Percentiles rank a stretch among this genome's conserved stretches.
phyloP scores from a whole-genome alignment of 2,888 invertebrate genomes.

The Drosophila borealis region DNA sequence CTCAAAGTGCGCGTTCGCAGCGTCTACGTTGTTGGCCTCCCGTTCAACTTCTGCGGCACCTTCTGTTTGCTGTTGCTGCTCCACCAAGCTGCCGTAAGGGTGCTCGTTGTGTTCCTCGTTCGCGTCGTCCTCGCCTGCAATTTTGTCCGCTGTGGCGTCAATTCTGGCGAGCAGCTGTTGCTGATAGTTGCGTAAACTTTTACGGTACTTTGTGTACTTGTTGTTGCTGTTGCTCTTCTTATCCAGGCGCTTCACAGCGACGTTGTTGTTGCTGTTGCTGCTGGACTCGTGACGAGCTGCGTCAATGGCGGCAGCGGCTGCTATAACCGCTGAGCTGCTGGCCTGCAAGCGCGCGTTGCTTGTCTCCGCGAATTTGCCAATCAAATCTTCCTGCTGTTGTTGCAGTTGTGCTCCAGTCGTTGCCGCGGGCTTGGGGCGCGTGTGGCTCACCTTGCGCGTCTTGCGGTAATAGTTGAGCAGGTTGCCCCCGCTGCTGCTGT shows the following conservation, averaged over 20 bases:
- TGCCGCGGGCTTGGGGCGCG: slow-evolving; percentile 49
- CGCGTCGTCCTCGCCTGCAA: slow-evolving; percentile 21
- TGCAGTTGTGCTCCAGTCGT: slow-evolving; percentile 20
- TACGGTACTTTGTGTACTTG: slow-evolving; percentile 72
- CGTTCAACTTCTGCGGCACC: neutral
- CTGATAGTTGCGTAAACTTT: slow-evolving; percentile 73
- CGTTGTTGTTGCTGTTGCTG: slow-evolving; percentile 26
- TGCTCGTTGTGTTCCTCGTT: slow-evolving; percentile 28
- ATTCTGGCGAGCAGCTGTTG: slow-evolving; percentile 57
- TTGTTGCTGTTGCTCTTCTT: slow-evolving; percentile 36
- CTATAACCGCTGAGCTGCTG: slow-evolving; percentile 57
- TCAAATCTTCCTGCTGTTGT: slow-evolving; percentile 25
- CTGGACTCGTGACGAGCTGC: slow-evolving; percentile 19
- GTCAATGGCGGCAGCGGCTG: slow-evolving; percentile 62
- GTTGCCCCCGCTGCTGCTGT: slow-evolving; percentile 67
- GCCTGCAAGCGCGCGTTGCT: slow-evolving; percentile 45
- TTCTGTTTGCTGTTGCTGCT: slow-evolving; percentile 5
- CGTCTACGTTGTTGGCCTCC: slow-evolving; percentile 1
- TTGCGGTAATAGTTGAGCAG: slow-evolving; percentile 84
- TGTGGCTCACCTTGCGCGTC: slow-evolving; percentile 82
- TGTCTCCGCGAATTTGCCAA: slow-evolving; percentile 37
- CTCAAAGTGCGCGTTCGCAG: neutral
- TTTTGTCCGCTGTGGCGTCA: slow-evolving; percentile 35
- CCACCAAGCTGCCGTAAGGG: slow-evolving; percentile 42
- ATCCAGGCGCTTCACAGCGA: slow-evolving; percentile 37